Conservation (phyloP, 2,888 invertebrate species). For the Heteropelma amictum region DNA sequence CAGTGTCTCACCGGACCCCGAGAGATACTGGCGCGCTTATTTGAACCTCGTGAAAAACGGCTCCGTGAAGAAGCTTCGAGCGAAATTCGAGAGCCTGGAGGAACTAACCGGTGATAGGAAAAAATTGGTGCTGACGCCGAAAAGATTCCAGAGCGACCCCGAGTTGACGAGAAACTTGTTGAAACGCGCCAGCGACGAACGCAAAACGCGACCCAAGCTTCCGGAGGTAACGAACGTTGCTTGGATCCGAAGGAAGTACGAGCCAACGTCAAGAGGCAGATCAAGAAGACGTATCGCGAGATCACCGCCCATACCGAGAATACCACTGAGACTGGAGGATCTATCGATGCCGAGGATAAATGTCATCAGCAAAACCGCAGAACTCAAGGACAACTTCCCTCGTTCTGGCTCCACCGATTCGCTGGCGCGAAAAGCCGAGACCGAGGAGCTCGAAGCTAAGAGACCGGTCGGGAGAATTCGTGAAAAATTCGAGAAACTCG, state of each 20-base stretch:
- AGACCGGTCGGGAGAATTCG: constrained; percentile 86
- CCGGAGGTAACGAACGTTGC: constrained; percentile 82
- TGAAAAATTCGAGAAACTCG: constrained; percentile 83
- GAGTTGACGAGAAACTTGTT: constrained; percentile 83
- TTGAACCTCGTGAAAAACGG: constrained; percentile 86
- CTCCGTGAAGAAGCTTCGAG: constrained; percentile 87
- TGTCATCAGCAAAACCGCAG: constrained; percentile 92
- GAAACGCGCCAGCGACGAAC: constrained; percentile 78
- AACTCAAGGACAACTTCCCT: constrained; percentile 76
- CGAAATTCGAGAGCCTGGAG: constrained; percentile 86
- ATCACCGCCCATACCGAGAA: constrained; percentile 83
- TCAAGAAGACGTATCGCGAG: constrained; percentile 78
- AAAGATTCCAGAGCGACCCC: constrained; percentile 88
- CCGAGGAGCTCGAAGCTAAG: constrained; percentile 68
- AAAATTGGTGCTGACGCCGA: constrained; percentile 72
- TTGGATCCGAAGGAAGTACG: constrained; percentile 82
- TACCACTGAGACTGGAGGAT: constrained; percentile 83
- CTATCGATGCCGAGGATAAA: constrained; percentile 93
- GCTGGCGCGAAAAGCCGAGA: constrained; percentile 72
- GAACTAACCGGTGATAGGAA: constrained; percentile 74
- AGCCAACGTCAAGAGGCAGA: constrained; percentile 79
- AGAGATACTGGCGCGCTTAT: constrained; percentile 85
- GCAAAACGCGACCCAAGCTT: constrained; percentile 77
- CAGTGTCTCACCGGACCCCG: constrained; percentile 86
- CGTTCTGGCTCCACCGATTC: constrained; percentile 56